These are phyloP conservation scores for Coregonus ussuriensis DNA, from an alignment of 2,797 vertebrate genomes.

Conservation along the genomic window DNA sequence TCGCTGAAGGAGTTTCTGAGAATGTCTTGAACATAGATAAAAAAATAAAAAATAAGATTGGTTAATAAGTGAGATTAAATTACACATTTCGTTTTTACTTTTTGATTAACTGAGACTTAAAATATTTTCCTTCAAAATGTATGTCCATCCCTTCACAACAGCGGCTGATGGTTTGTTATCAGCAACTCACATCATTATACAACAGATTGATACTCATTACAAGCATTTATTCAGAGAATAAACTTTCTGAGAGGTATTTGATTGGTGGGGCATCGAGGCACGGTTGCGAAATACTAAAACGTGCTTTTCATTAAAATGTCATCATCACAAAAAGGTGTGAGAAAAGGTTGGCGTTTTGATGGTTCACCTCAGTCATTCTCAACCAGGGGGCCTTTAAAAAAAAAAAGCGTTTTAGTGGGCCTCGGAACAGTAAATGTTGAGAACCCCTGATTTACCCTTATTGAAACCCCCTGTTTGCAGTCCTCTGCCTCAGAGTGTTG, in stretches of 20 bases:
- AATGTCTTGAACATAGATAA: slow-evolving; percentile 34
- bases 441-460: background rate
- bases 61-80: background rate
- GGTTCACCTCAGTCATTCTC: no score
- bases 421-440: no score
- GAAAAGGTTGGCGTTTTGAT: no score
- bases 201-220: background rate
- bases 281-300: no score
- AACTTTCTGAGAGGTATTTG: no score
- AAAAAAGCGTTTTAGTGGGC: no score
- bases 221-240: background rate
- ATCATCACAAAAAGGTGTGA: no score
- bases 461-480: background rate
- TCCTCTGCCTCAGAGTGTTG: slow-evolving; percentile 15
- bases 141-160: background rate
- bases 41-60: background rate
- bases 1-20: slow-evolving; percentile 16
- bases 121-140: background rate
- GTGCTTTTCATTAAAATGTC: no score
- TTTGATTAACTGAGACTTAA: background rate
- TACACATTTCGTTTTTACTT: background rate
- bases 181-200: background rate
- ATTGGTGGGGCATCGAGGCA: no score
- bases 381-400: no score
- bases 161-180: background rate